A percentile compares a stretch with the other conserved stretches of the same genome.
Evolutionary conservation across 2,113 vertebrate species (phyloP).

Genomic region (Cettia cetti): DNA sequence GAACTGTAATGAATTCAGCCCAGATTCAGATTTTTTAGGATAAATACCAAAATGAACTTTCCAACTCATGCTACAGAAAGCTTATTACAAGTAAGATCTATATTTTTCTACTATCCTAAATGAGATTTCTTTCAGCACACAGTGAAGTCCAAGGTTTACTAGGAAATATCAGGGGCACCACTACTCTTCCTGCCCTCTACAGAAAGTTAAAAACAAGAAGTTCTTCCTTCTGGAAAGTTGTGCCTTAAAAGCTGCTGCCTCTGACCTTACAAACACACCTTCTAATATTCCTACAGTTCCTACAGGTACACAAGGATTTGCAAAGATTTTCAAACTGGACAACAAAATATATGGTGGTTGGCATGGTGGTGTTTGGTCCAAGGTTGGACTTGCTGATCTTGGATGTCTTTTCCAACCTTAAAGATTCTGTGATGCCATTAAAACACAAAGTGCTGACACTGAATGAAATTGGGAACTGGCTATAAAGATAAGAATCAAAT

Average conservation of each 20-base stretch:
- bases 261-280: background rate
- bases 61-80: background rate
- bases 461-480: background rate
- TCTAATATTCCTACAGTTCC: background rate
- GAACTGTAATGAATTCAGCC: background rate
- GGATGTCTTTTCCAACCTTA: background rate
- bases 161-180: background rate
- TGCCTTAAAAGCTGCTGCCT: background rate
- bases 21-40: background rate
- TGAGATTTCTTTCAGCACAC: background rate
- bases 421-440: background rate
- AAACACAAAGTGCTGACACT: background rate
- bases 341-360: background rate
- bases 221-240: background rate
- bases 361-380: accelerated
- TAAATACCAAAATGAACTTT: background rate
- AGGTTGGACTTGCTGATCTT: background rate
- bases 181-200: background rate
- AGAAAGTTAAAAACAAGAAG: background rate
- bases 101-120: background rate
- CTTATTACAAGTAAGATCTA: background rate
- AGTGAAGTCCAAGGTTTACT: background rate
- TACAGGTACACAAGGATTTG: background rate
- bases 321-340: background rate
- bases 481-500: background rate